These are phyloP conservation scores for Rhodinocichla rosea DNA, from an alignment of 2,113 vertebrate species.

Conservation along the genomic window DNA sequence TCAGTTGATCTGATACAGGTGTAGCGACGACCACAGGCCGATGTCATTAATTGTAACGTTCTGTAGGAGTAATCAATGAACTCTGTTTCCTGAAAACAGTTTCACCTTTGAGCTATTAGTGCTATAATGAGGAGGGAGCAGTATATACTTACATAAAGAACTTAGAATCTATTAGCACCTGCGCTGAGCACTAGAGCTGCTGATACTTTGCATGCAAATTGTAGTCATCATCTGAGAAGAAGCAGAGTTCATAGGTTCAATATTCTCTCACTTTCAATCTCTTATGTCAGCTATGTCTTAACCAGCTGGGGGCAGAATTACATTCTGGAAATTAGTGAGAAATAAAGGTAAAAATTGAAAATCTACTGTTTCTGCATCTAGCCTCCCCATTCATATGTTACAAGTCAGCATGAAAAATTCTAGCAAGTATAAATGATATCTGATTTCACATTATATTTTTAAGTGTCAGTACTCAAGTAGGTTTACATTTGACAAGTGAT, in stretches of 20 bases:
- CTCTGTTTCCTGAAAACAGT: constrained; percentile 20
- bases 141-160: background rate
- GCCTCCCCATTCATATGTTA: constrained; percentile 46
- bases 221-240: constrained; percentile 11
- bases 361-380: constrained; percentile 51
- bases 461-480: constrained; percentile 58
- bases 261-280: constrained; percentile 51
- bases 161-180: constrained; percentile 45
- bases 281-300: constrained; percentile 73
- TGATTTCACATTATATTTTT: constrained; percentile 68
- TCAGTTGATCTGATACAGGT: background rate
- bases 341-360: constrained; percentile 54
- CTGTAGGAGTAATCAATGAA: constrained; percentile 12
- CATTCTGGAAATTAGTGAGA: constrained; percentile 82
- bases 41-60: constrained; percentile 40
- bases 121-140: background rate
- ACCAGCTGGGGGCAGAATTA: constrained; percentile 98
- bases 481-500: constrained; percentile 69
- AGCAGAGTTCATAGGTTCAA: constrained; percentile 33
- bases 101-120: constrained; percentile 14
- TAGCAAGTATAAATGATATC: constrained; percentile 63
- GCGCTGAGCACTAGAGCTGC: background rate
- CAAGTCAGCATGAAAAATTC: constrained; percentile 67
- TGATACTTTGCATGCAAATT: constrained; percentile 34
- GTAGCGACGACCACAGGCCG: background rate